Base-by-base conservation (phyloP, 30 jellyfish, hydroid and myxozoan genomes). In the Phacellophora camtschatica region DNA sequence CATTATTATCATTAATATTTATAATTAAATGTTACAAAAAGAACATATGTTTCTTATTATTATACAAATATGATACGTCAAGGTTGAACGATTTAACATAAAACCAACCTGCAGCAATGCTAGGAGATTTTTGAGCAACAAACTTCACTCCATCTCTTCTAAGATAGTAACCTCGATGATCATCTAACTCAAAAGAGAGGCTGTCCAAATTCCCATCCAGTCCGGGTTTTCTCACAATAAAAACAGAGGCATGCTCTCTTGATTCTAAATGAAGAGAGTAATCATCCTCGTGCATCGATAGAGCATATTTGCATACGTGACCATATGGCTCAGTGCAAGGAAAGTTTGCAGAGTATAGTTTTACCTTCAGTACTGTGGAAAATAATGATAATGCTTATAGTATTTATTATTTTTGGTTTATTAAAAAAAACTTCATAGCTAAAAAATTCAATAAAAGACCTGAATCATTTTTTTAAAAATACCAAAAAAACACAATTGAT, bases 271-370 rank as follows among this genome's bases (percentile, higher is more conserved):
- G 88, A 31, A 90, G 66, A 9, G 90, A 71, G 35, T 71, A 73
- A 61, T 82, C 98, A 39, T 84, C 95, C 30, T 71, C 77, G 67
- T 82, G 96, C 1, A 83, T 49, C 18, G 96, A 73, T 63, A 90
- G 28, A 4, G 96, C 98, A 61, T 90, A 71, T 53, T 90, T 90
- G 68, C 98, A 90, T 19, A 90, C 95, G 66, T 90, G 95, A 33
- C 98, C 98, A 27, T 68, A 89, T 10, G 95, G 98, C 51, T 83
- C 88, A 10, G 94, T 37, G 45, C 98, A 90, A 24, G 93, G 93
- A 36, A 74, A 90, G 50, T 90, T 84, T 4, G 96, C 90, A 6
- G 96, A 59, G 66, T 90, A 90, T 32, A 90, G 77, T 29, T 87
- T 82, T 12, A 90, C 81, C 54, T 76, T 74, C 45, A 82, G 54